Conservation (phyloP, 2,888 invertebrate genomes). For the Acronicta leporina region DNA sequence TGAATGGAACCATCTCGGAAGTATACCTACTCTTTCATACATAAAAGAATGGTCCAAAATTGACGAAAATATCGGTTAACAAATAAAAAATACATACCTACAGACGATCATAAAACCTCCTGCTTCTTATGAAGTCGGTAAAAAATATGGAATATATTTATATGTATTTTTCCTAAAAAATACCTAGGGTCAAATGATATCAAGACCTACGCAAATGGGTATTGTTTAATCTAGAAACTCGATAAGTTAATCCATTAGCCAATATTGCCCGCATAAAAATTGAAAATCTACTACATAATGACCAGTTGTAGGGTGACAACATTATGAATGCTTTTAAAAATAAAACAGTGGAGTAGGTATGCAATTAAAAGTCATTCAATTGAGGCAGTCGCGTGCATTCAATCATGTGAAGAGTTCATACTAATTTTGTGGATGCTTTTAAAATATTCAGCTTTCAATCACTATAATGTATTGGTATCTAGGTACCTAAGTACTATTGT, state of each 20-base stretch:
- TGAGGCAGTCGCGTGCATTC: constrained; percentile 55
- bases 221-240: constrained; percentile 27
- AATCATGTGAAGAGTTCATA: constrained; percentile 58
- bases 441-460: constrained; percentile 53
- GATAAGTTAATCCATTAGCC: constrained; percentile 43
- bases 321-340: constrained; percentile 30
- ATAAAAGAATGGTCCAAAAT: too few relatives aligned
- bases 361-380: constrained; percentile 59
- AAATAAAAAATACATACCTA: too few relatives aligned
- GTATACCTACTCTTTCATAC: too few relatives aligned
- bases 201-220: constrained; percentile 35
- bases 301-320: constrained; percentile 36
- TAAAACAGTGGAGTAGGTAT: constrained; percentile 25
- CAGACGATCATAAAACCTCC: too few relatives aligned
- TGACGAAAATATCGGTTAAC: too few relatives aligned
- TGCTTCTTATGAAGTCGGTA: too few relatives aligned
- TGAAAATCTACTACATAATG: constrained; percentile 45
- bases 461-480: constrained; percentile 28
- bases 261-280: constrained; percentile 40
- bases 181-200: constrained; percentile 24
- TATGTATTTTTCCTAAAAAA: too few relatives aligned
- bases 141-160: too few relatives aligned
- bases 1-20: too few relatives aligned
- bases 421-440: constrained; percentile 33
- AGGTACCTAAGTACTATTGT: constrained; percentile 1